These are phyloP conservation scores for Epizoanthus fatuus DNA, from an alignment of 92 coral and sea anemone species.

Conservation along the genomic window DNA sequence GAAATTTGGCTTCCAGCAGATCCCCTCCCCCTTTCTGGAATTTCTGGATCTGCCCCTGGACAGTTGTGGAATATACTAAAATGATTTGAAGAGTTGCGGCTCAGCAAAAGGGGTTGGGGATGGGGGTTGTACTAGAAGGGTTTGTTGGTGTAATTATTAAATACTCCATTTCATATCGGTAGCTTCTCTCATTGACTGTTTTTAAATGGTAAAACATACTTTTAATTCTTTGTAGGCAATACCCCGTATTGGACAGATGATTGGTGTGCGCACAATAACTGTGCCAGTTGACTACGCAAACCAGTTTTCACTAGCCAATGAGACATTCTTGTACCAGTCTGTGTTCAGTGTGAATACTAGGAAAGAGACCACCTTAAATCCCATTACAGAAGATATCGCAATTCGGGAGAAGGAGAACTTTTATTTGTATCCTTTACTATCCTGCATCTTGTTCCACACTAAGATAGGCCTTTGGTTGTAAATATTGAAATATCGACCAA, in stretches of 20 bases:
- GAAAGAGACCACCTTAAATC: conserved; percentile 30
- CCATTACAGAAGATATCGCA: conserved; percentile 23
- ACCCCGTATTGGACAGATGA: conserved; percentile 43
- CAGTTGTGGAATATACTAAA: too few species aligned
- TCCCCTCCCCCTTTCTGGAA: too few species aligned
- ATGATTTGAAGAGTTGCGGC: too few species aligned
- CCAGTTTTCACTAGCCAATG: conserved; percentile 37
- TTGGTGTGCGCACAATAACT: conserved; percentile 29
- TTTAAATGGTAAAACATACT: background rate
- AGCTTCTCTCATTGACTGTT: too few species aligned
- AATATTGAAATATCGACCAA: too few species aligned
- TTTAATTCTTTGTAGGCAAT: conserved; percentile 25
- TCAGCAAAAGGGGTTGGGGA: too few species aligned
- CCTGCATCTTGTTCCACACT: background rate
- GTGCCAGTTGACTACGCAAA: conserved; percentile 37
- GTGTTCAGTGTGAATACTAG: conserved; percentile 36
- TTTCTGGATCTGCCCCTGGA: too few species aligned
- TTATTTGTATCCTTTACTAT: conserved; percentile 47
- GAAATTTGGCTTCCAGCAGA: too few species aligned
- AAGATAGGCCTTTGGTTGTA: too few species aligned
- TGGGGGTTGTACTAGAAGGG: too few species aligned
- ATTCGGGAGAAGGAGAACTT: conserved; percentile 31
- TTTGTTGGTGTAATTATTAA: too few species aligned
- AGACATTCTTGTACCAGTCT: conserved; percentile 50
- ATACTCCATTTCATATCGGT: too few species aligned